These are phyloP conservation scores for Leptinotarsa tumamoca DNA, from an alignment of 2,888 invertebrate species.

Conservation along the genomic window DNA sequence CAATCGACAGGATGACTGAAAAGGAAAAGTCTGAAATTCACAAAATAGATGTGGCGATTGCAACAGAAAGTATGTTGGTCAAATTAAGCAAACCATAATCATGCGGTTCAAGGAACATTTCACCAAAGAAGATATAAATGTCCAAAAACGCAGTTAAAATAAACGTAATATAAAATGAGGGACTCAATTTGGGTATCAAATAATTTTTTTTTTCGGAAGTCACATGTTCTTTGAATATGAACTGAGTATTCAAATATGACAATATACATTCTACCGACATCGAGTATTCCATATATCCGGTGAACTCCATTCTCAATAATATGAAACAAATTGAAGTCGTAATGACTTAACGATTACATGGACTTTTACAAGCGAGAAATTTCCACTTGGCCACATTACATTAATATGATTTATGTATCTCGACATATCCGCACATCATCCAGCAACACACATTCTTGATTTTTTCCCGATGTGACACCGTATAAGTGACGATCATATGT, in stretches of 20 bases:
- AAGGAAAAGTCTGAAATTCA: no score
- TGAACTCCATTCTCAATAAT: constrained; percentile 1
- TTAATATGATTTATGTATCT: constrained; percentile 27
- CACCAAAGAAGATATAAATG: no score
- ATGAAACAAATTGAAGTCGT: constrained; percentile 10
- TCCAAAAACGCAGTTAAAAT: no score
- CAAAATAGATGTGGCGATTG: no score
- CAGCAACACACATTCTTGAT: constrained; percentile 30
- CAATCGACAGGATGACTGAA: no score
- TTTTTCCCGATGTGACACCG: constrained; percentile 24
- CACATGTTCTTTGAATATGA: neutral
- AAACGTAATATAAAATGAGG: no score
- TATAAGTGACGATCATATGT: constrained; percentile 35
- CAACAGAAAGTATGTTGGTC: no score
- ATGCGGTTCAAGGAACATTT: no score
- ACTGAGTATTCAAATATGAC: neutral
- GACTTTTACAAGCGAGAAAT: constrained; percentile 17
- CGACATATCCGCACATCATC: constrained; percentile 33
- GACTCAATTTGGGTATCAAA: no score
- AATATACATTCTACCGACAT: neutral
- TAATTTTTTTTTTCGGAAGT: no score
- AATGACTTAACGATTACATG: constrained; percentile 16
- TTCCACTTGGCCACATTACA: constrained; percentile 13
- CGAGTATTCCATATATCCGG: neutral
- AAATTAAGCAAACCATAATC: no score